Base-by-base conservation (phyloP, 2,113 vertebrate genomes). In the Galeopterus variegatus region DNA sequence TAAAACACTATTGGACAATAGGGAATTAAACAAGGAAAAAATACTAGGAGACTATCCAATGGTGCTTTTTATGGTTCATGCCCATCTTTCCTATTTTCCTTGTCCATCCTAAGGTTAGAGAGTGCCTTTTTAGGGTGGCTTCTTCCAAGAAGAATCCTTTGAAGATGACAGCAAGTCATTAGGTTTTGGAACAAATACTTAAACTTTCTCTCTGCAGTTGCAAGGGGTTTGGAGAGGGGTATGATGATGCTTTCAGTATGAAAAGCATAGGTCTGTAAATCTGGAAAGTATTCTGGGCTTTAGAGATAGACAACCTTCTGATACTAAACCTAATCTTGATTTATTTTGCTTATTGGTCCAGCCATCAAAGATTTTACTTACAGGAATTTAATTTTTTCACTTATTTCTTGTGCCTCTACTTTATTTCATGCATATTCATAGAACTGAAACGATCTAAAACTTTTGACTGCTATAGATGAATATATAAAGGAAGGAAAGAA, bases 291-390 rank as follows among this genome's bases (percentile, higher is more conserved):
- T 33, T 81, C 41, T 81, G 41, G 4, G 19, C 8, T 92, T 88
- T 62, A 88, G 83, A 24, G 18, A 86, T 19, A 82, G 67, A 48
- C 54, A 92, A 18, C 7, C 23, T 91, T 95, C n/a, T 60, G 50
- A 87, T 73, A 24, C 12, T 50, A 83, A 87, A 56, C 6, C n/a
- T 24, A 28, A 33, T 67, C 54, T 89, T 87, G 50, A 67, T 0
- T 67, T 52, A 23, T 8, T 50, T 85, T 77, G 18, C 4, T 85
- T 91, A 56, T 85, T 54, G 12, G 33, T n/a, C 33, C 17, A 93
- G n/a, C 17, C 9, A 58, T n/a, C 10, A 87, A 64, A 72, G 69
- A 80, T 10, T 67, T 93, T 79, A 88, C 77, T 95, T 80, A 60
- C 0, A 80, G 36, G 45, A 73, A 88, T 76, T 84, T 90, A 9